A percentile compares a stretch with the other conserved stretches of the same genome.
phyloP scores from a whole-genome alignment of 92 coral and sea anemone species.

The Plumapathes pennacea region DNA sequence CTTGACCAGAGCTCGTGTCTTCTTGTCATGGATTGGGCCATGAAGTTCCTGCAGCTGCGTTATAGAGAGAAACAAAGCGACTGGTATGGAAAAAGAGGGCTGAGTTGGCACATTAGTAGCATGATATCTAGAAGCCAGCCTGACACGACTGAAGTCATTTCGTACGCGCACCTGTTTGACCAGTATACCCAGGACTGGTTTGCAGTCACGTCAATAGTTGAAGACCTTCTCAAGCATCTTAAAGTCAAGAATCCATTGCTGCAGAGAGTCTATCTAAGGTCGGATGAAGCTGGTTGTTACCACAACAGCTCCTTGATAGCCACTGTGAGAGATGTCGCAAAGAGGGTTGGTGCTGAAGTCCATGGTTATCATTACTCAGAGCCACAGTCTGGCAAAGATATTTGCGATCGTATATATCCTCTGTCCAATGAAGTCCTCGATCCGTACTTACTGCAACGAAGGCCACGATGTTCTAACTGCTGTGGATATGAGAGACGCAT shows the following conservation, averaged over 20 bases:
- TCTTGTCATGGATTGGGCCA: slow-evolving; percentile 79
- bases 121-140: slow-evolving; percentile 37
- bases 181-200: slow-evolving; percentile 80
- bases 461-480: slow-evolving; percentile 78
- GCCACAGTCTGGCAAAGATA: slow-evolving; percentile 73
- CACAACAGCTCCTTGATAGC: slow-evolving; percentile 64
- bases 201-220: slow-evolving; percentile 66
- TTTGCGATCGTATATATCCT: slow-evolving; percentile 72
- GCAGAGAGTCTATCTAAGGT: slow-evolving; percentile 50
- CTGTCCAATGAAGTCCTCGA: slow-evolving; percentile 69
- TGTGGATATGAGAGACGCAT: slow-evolving; percentile 66
- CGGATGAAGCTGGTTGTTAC: slow-evolving; percentile 79
- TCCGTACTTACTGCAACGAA: slow-evolving; percentile 66
- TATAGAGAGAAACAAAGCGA: slow-evolving; percentile 73
- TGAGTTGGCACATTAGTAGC: slow-evolving; percentile 74
- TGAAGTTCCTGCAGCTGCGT: slow-evolving; percentile 77
- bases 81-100: slow-evolving; percentile 71
- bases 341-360: slow-evolving; percentile 52
- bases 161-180: slow-evolving; percentile 73
- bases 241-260: slow-evolving; percentile 49
- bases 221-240: slow-evolving; percentile 57
- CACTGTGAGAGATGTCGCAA: slow-evolving; percentile 53
- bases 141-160: slow-evolving; percentile 44
- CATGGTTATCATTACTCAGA: slow-evolving; percentile 68
- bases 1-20: slow-evolving; percentile 59